phyloP scores from a whole-genome alignment of 2,113 vertebrate species.

The Laticauda colubrina region DNA sequence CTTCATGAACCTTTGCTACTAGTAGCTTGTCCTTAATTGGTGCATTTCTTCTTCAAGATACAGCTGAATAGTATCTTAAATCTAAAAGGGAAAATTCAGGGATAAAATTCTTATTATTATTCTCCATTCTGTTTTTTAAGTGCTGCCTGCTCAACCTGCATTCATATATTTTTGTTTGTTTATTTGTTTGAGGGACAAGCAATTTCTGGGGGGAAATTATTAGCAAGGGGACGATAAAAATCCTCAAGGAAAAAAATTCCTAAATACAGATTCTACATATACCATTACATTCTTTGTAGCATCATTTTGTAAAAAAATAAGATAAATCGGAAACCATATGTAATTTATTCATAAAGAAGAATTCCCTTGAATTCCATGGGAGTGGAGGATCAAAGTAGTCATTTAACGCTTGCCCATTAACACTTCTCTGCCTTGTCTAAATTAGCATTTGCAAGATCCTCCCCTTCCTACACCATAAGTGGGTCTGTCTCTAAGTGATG shows the following conservation, averaged over 20 bases:
- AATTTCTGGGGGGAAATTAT: not conserved
- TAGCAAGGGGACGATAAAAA: not conserved
- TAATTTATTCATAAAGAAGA: not conserved
- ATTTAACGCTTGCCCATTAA: not conserved
- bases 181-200: not conserved
- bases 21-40: not conserved
- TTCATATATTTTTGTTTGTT: not conserved
- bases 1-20: not conserved
- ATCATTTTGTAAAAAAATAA: not conserved
- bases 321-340: not conserved
- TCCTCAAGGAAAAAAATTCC: not conserved
- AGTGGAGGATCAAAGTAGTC: not conserved
- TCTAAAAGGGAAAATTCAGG: not conserved
- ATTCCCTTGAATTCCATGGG: not conserved
- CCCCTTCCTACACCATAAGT: not conserved
- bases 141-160: not conserved
- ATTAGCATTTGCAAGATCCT: not conserved
- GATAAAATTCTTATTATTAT: not conserved
- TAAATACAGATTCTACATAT: not conserved
- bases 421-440: constrained; percentile 6
- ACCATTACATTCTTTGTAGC: not conserved
- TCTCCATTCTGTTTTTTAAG: not conserved
- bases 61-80: not conserved
- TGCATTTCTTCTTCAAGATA: not conserved
- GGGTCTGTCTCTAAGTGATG: not conserved